These are phyloP conservation scores for Chelonoidis abingdonii DNA, from an alignment of 2,113 vertebrate species.

Conservation along the genomic window DNA sequence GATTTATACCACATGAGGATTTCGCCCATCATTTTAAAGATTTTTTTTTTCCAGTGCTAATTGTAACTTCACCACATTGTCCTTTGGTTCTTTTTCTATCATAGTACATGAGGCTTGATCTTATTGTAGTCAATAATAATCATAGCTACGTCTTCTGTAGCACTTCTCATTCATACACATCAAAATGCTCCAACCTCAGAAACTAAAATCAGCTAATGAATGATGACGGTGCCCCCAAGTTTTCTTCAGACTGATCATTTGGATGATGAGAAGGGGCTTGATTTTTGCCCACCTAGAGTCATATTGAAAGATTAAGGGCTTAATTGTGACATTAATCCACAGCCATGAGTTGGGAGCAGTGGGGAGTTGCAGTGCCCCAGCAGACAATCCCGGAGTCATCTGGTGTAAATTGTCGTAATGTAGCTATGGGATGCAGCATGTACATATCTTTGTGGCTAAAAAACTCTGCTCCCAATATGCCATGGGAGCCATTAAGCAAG, in stretches of 20 bases:
- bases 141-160: neutral
- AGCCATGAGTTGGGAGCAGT: neutral
- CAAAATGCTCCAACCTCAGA: neutral
- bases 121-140: slow-evolving; percentile 29
- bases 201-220: slow-evolving; percentile 53
- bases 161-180: neutral
- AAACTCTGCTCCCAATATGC: neutral
- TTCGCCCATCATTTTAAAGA: neutral
- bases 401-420: neutral
- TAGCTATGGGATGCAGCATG: neutral
- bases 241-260: slow-evolving; percentile 70
- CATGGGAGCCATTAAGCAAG: neutral
- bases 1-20: neutral
- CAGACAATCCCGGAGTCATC: neutral
- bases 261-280: slow-evolving; percentile 57
- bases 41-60: neutral
- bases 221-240: slow-evolving; percentile 36
- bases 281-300: slow-evolving; percentile 61
- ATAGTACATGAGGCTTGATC: neutral
- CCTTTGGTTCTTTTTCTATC: neutral
- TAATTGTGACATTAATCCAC: neutral
- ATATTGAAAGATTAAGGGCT: slow-evolving; percentile 55
- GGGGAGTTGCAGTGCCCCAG: neutral
- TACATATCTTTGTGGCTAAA: neutral
- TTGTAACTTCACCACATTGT: neutral